Percentiles rank a stretch among this genome's conserved stretches.
These are phyloP conservation scores for Podarcis raffonei DNA, from an alignment of 2,113 vertebrate species.

Conservation along the genomic window DNA sequence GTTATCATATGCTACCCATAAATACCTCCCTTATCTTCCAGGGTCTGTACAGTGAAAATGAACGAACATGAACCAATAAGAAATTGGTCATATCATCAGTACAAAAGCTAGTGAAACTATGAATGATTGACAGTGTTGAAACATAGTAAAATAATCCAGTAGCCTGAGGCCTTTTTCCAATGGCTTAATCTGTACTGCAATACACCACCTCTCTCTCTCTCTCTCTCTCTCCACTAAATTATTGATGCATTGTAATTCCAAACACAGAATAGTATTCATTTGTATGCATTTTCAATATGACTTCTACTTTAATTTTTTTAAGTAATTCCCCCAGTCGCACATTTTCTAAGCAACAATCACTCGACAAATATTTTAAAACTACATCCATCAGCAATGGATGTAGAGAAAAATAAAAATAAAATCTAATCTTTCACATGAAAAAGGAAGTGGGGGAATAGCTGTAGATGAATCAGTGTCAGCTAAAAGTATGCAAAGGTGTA, in stretches of 20 bases:
- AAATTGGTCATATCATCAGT: neutral
- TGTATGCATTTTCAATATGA: neutral
- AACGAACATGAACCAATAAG: neutral
- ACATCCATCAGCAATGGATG: neutral
- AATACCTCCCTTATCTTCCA: neutral
- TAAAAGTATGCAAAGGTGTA: neutral
- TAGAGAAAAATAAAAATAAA: constrained; percentile 31
- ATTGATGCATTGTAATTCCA: neutral
- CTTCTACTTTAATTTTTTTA: neutral
- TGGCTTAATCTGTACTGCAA: neutral
- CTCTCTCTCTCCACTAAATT: neutral
- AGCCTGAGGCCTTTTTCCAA: neutral
- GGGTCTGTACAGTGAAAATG: neutral
- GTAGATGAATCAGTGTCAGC: neutral
- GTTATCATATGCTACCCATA: neutral
- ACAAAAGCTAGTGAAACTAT: neutral
- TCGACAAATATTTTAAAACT: neutral
- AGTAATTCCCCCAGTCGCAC: neutral
- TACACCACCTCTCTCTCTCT: neutral
- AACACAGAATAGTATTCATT: neutral
- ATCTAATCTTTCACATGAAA: neutral
- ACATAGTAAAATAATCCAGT: neutral
- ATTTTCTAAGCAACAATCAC: neutral
- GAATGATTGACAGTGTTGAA: neutral
- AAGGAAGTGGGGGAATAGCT: neutral